Base-by-base conservation (phyloP, 2,888 invertebrate species). In the Catocala nupta region DNA sequence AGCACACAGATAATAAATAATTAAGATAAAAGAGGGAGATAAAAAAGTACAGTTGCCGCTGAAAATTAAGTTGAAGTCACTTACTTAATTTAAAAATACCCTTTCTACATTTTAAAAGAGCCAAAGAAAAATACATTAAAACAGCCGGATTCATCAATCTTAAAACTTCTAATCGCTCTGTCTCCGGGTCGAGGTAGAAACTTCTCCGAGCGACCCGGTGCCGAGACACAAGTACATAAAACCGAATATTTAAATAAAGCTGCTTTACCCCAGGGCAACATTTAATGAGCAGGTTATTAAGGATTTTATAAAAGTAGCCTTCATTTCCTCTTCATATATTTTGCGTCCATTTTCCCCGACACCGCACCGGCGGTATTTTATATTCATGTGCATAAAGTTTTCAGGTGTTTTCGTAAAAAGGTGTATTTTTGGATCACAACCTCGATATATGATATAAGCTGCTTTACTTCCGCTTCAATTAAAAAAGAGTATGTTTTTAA, bases 141-240 rank as follows among this genome's bases (percentile, higher is more conserved):
- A 81, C 74, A 71, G 71, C 59, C 73, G 75, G 80, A 85, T 85
- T 86, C 90, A 91, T 92, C 89, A 90, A 89, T 90, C 88, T 90
- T 85, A 79, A 83, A 90, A 90, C 77, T 90, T 89, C 77, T 90
- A 88, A 90, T 88, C 87, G 83, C 78, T 65, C 58, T 80, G 81
- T 84, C 83, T 81, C 82, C 69, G 68, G 79, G 80, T 71, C 73
- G 77, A 81, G 81, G 81, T 81, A 77, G 78, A 80, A 84, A 84
- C 77, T 83, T 82, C 74, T 54, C 36, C 49, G 53, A 57, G 59
- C 50, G 54, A 53, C 48, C 34, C 55, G 47, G 60, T 60, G 59
- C 34, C 13, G 47, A 50, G 44, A 55, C 45, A 43, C 49, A 61
- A 65, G 60, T 68, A 70, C 67, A 76, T 73, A 70, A 69, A 76